Evolutionary conservation across 2,797 vertebrate genomes (phyloP).

Genomic region (Amphiprion clarkii): DNA sequence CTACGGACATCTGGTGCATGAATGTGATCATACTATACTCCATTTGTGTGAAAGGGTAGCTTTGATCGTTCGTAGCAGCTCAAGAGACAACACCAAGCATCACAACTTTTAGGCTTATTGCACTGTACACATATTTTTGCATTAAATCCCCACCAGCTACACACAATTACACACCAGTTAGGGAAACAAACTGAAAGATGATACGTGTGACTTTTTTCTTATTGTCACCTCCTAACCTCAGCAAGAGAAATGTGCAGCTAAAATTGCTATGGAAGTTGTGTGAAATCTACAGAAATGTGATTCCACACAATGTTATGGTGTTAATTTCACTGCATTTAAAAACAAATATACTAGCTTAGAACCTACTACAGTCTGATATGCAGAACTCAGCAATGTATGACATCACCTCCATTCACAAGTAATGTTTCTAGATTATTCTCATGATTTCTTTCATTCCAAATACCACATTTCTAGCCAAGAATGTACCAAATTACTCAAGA

Average conservation of each 20-base stretch:
- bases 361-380: not conserved
- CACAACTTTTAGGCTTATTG: not conserved
- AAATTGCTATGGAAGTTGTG: not conserved
- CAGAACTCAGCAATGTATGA: not conserved
- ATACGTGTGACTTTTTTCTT: not conserved
- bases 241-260: not conserved
- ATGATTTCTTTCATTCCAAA: no score
- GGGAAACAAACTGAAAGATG: constrained; percentile 1
- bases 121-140: not conserved
- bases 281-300: not conserved
- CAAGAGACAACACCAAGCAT: no score
- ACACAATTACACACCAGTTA: not conserved
- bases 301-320: not conserved
- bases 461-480: not conserved
- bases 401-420: not conserved
- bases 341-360: not conserved
- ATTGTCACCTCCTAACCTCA: not conserved
- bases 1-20: no score
- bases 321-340: constrained; percentile 16
- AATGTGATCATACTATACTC: no score
- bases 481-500: not conserved
- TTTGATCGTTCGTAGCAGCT: no score
- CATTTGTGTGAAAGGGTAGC: no score
- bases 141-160: not conserved
- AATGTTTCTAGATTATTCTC: not conserved